Conservation (phyloP, 2,113 vertebrate species). For the Macquaria ambigua region DNA sequence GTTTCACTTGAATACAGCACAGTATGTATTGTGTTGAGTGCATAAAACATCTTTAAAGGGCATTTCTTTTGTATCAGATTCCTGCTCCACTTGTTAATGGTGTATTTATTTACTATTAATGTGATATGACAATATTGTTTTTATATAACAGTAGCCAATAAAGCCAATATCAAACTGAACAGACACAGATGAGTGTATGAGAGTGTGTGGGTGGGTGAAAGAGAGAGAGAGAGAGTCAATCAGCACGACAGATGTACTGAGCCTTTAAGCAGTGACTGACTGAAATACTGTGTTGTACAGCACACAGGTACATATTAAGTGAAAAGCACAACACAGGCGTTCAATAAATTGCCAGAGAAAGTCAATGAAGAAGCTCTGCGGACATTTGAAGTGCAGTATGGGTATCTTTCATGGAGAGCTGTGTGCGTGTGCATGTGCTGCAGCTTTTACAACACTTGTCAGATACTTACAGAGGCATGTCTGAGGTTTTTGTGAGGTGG, state of each 20-base stretch:
- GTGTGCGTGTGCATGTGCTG: neutral
- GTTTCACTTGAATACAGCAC: neutral
- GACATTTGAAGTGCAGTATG: conserved; percentile 1
- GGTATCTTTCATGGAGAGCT: neutral
- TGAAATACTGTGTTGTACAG: conserved; percentile 36
- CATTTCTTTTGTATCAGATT: neutral
- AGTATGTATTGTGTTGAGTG: neutral
- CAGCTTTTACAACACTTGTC: neutral
- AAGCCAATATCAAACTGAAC: neutral
- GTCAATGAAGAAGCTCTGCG: conserved; percentile 42
- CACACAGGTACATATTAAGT: conserved; percentile 37
- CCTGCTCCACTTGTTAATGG: neutral
- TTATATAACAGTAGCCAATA: neutral
- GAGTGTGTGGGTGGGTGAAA: conserved; percentile 10
- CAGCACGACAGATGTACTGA: conserved; percentile 26
- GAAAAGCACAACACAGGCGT: conserved; percentile 28
- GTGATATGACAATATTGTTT: neutral
- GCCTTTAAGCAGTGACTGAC: conserved; percentile 16
- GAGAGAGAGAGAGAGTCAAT: conserved; percentile 24
- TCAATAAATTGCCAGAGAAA: conserved; percentile 39
- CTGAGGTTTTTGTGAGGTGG: neutral
- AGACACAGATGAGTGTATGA: neutral
- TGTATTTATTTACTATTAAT: conserved; percentile 1
- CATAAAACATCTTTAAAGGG: neutral
- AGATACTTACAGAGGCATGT: conserved; percentile 1